Conservation (phyloP, 2,888 invertebrate genomes). For the Plagodis dolabraria region DNA sequence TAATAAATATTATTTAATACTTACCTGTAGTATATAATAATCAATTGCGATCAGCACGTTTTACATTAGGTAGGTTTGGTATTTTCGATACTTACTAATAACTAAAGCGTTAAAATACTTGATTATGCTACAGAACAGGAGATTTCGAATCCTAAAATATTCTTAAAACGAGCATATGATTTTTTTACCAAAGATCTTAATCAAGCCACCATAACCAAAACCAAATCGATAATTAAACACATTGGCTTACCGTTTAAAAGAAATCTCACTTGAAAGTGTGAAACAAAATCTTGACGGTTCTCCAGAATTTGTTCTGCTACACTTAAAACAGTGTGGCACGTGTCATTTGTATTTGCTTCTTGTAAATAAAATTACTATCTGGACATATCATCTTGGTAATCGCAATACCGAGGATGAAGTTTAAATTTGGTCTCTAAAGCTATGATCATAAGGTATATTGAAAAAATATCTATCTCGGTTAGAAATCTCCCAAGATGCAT, state of each 20-base stretch:
- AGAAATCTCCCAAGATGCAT: slow-evolving; percentile 4
- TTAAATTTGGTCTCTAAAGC: too few species aligned
- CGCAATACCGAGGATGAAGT: background rate
- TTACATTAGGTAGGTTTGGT: too few species aligned
- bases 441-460: background rate
- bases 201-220: slow-evolving; percentile 8
- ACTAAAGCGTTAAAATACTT: too few species aligned
- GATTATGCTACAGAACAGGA: background rate
- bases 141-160: background rate
- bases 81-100: too few species aligned
- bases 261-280: slow-evolving; percentile 17
- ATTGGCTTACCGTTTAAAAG: slow-evolving; percentile 8
- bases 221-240: slow-evolving; percentile 8
- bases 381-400: slow-evolving; percentile 11
- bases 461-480: background rate
- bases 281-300: slow-evolving; percentile 14
- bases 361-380: slow-evolving; percentile 22
- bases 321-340: slow-evolving; percentile 41
- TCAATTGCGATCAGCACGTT: too few species aligned
- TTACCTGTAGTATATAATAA: too few species aligned
- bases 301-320: slow-evolving; percentile 20
- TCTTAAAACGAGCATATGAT: too few species aligned
- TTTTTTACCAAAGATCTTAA: slow-evolving; percentile 10
- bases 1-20: too few species aligned
- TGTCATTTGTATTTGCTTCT: slow-evolving; percentile 40